These are phyloP conservation scores for Caenorhabditis sinica DNA, from an alignment of 2,888 invertebrate genomes.

Conservation along the genomic window DNA sequence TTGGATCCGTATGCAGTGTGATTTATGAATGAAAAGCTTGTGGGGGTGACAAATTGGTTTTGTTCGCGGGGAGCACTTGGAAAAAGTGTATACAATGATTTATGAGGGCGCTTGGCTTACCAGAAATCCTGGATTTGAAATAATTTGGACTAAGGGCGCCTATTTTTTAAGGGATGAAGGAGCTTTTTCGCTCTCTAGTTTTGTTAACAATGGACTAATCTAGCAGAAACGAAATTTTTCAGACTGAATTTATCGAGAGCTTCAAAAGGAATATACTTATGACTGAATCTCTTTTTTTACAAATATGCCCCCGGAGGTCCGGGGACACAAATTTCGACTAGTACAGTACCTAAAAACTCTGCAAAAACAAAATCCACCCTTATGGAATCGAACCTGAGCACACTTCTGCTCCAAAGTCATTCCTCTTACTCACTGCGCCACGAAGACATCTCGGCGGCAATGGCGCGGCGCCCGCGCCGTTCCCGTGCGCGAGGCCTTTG, in stretches of 20 bases:
- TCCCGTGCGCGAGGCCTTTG: too few species aligned
- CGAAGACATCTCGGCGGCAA: neutral
- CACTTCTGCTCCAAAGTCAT: neutral
- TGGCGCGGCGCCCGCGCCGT: neutral
- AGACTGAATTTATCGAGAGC: neutral
- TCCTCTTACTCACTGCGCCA: neutral
- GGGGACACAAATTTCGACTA: too few species aligned
- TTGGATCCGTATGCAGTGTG: slow-evolving; percentile 34
- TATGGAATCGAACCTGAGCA: too few species aligned
- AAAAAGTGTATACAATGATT: neutral
- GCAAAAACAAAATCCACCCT: too few species aligned
- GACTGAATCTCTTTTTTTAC: neutral
- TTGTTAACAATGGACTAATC: neutral
- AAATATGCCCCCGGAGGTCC: too few species aligned
- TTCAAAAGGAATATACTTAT: neutral
- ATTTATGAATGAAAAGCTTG: slow-evolving; percentile 11
- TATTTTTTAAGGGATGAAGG: too few species aligned
- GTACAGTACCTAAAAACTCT: too few species aligned
- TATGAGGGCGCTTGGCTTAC: neutral
- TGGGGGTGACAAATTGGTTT: neutral
- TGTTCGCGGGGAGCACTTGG: neutral
- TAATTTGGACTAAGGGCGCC: too few species aligned
- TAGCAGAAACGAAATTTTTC: neutral
- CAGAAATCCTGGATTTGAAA: too few species aligned
- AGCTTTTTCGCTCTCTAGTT: too few species aligned